phyloP scores from a whole-genome alignment of 2,797 vertebrate genomes.

The Carcharodon carcharias region DNA sequence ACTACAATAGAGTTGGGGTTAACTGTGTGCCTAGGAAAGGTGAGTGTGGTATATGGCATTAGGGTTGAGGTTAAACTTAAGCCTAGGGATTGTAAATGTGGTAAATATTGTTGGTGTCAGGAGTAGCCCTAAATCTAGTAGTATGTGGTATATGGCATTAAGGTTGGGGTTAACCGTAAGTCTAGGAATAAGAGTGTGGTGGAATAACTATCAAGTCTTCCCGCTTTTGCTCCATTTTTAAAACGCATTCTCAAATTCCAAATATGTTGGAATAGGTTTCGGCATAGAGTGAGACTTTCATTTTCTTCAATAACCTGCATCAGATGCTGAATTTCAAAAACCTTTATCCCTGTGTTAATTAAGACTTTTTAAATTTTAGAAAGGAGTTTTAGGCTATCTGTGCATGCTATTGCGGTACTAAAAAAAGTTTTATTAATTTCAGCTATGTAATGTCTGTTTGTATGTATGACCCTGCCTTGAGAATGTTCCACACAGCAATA shows the following conservation, averaged over 20 bases:
- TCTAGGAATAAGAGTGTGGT: background rate
- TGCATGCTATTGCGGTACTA: background rate
- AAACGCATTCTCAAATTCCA: background rate
- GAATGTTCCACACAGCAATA: conserved; percentile 39
- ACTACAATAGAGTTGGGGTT: background rate
- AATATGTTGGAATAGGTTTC: background rate
- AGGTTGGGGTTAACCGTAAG: background rate
- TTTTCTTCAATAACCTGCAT: background rate
- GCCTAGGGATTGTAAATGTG: background rate
- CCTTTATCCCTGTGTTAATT: background rate
- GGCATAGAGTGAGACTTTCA: background rate
- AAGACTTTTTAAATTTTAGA: background rate
- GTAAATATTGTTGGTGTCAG: background rate
- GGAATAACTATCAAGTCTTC: background rate
- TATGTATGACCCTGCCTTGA: background rate
- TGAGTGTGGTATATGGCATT: background rate
- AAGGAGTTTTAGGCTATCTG: background rate
- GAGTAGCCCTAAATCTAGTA: background rate
- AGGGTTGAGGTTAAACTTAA: background rate
- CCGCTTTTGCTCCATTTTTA: background rate
- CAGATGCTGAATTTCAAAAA: background rate
- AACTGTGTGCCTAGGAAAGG: background rate
- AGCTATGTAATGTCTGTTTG: conserved; percentile 4
- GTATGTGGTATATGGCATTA: background rate
- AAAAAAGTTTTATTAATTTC: background rate